A percentile compares a stretch with the other conserved stretches of the same genome.
Evolutionary conservation across 2,113 vertebrate genomes (phyloP).

Genomic region (Butastur rufipennis): DNA sequence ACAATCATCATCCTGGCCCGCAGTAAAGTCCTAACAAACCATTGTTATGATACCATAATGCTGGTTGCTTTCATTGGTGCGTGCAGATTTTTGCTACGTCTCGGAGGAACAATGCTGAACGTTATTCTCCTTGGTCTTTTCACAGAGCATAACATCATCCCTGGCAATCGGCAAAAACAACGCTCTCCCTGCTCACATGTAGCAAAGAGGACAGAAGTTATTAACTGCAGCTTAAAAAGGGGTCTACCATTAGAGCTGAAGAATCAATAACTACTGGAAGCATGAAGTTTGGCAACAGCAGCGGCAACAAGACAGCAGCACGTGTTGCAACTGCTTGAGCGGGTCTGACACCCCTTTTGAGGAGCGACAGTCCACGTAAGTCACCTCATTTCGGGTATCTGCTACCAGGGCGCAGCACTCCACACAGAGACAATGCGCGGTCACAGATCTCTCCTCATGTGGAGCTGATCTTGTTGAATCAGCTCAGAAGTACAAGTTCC

Average conservation of each 20-base stretch:
- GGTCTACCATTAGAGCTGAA: not conserved
- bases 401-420: accelerated
- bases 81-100: not conserved
- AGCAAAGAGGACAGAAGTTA: not conserved
- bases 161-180: not conserved
- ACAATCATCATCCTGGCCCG: not conserved
- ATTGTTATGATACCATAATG: conserved; percentile 5
- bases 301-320: not conserved
- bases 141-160: conserved; percentile 9
- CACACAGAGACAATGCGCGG: not conserved
- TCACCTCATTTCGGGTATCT: not conserved
- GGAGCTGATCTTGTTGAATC: not conserved
- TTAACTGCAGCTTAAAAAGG: not conserved
- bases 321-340: accelerated
- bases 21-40: not conserved
- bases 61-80: not conserved
- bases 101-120: not conserved
- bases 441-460: accelerated
- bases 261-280: not conserved
- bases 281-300: not conserved
- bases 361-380: not conserved
- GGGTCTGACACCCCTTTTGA: not conserved
- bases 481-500: not conserved
- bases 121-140: conserved; percentile 5
- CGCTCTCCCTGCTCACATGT: not conserved